These are phyloP conservation scores for Fulica atra DNA, from an alignment of 2,113 vertebrate genomes.

Conservation along the genomic window DNA sequence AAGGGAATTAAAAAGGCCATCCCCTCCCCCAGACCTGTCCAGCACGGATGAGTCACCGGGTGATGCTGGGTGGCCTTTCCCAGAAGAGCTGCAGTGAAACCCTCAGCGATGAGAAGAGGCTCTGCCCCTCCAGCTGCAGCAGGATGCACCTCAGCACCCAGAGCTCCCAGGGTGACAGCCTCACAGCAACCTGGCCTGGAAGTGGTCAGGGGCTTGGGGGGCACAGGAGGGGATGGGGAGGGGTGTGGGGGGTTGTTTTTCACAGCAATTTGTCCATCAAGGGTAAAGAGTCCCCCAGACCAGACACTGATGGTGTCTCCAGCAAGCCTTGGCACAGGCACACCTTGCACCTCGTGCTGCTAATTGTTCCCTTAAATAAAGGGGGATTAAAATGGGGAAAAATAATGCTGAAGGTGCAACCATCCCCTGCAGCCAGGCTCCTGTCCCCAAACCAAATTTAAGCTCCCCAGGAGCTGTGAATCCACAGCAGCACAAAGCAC, in stretches of 20 bases:
- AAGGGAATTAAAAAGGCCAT: not conserved
- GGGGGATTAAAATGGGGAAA: not conserved
- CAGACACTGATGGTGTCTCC: no score
- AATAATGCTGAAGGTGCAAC: accelerated
- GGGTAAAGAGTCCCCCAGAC: not conserved
- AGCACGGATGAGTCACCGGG: accelerated
- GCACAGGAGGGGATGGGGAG: no score
- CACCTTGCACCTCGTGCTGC: not conserved
- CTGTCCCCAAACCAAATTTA: not conserved
- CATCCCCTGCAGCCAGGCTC: no score
- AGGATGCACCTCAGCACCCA: accelerated
- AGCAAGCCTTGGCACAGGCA: not conserved
- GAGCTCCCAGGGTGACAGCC: not conserved
- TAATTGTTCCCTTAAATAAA: not conserved
- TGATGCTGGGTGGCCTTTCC: not conserved
- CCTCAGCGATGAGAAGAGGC: not conserved
- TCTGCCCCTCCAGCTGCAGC: accelerated
- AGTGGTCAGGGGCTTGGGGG: not conserved
- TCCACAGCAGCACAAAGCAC: not conserved
- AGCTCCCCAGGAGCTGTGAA: not conserved
- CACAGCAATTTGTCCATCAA: not conserved
- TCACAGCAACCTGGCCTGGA: not conserved
- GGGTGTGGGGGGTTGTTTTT: not conserved
- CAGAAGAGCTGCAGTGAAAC: not conserved
- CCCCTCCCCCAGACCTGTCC: not conserved